These are phyloP conservation scores for Drosophila phalerata DNA, from an alignment of 2,888 invertebrate genomes.

Conservation along the genomic window DNA sequence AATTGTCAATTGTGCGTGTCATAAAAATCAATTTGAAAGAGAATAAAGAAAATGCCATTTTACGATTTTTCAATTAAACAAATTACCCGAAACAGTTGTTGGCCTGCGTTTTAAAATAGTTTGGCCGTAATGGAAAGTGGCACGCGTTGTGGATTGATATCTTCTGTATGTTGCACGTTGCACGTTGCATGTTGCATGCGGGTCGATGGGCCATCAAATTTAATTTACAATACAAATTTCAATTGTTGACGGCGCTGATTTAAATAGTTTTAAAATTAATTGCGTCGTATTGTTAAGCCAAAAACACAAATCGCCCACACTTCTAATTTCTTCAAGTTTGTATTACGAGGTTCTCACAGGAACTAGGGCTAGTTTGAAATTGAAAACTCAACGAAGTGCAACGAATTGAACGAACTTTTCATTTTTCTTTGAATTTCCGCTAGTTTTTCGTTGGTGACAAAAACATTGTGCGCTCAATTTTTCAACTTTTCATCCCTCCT, in stretches of 20 bases:
- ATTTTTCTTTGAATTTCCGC: constrained; percentile 72
- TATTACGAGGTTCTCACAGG: constrained; percentile 10
- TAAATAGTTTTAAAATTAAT: constrained; percentile 73
- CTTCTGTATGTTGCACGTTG: constrained; percentile 15
- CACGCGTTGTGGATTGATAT: constrained; percentile 48
- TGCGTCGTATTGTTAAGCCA: constrained; percentile 50
- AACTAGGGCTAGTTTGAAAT: background rate
- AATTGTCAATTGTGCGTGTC: constrained; percentile 74
- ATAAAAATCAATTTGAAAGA: constrained; percentile 76
- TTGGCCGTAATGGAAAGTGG: constrained; percentile 44
- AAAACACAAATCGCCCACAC: constrained; percentile 71
- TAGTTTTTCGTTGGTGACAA: constrained; percentile 59
- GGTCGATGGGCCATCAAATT: constrained; percentile 57
- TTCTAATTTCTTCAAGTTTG: background rate
- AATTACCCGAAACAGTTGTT: constrained; percentile 65
- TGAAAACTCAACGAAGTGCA: constrained; percentile 73
- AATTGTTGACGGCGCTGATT: constrained; percentile 70
- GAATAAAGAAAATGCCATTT: constrained; percentile 57
- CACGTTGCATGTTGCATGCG: constrained; percentile 33
- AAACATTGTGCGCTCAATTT: constrained; percentile 80
- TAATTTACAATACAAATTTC: constrained; percentile 65
- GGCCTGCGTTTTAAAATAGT: constrained; percentile 52
- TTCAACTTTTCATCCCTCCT: constrained; percentile 63
- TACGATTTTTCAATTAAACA: constrained; percentile 82
- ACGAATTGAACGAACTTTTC: constrained; percentile 66